Percentiles rank a stretch among this genome's conserved stretches.
Evolutionary conservation across 1,140 invertebrate species (phyloP).

Genomic region (Drosophila chauvacae): DNA sequence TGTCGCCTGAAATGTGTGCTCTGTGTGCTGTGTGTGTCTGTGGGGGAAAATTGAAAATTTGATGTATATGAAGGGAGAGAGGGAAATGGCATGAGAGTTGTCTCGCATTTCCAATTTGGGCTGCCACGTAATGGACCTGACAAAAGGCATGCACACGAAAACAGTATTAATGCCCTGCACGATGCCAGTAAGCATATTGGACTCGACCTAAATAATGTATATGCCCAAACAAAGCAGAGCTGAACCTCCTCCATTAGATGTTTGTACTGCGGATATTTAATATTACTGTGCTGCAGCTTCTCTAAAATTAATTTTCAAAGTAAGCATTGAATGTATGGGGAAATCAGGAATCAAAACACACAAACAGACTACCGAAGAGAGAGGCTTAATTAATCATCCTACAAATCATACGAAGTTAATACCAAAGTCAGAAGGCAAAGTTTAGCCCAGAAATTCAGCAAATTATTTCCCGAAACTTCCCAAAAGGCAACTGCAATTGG

Average conservation of each 20-base stretch:
- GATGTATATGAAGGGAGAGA: slow-evolving; percentile 5
- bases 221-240: background rate
- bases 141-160: slow-evolving; percentile 39
- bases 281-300: background rate
- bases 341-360: background rate
- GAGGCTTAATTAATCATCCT: slow-evolving; percentile 8
- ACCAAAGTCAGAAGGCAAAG: background rate
- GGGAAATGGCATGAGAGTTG: slow-evolving; percentile 8
- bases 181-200: slow-evolving; percentile 8
- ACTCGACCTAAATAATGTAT: slow-evolving; percentile 1
- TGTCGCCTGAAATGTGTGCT: slow-evolving; percentile 6
- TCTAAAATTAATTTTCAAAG: slow-evolving; percentile 4
- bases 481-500: slow-evolving; percentile 9
- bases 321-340: too few relatives aligned
- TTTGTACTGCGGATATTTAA: background rate
- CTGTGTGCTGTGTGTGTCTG: background rate
- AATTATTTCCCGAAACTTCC: background rate
- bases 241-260: background rate
- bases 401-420: background rate
- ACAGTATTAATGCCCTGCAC: slow-evolving; percentile 23
- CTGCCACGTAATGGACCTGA: slow-evolving; percentile 41
- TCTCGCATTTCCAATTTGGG: slow-evolving; percentile 49
- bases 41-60: slow-evolving; percentile 52
- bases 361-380: background rate
- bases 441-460: background rate